These are phyloP conservation scores for Baccha elongata DNA, from an alignment of 2,888 invertebrate species.

Conservation along the genomic window DNA sequence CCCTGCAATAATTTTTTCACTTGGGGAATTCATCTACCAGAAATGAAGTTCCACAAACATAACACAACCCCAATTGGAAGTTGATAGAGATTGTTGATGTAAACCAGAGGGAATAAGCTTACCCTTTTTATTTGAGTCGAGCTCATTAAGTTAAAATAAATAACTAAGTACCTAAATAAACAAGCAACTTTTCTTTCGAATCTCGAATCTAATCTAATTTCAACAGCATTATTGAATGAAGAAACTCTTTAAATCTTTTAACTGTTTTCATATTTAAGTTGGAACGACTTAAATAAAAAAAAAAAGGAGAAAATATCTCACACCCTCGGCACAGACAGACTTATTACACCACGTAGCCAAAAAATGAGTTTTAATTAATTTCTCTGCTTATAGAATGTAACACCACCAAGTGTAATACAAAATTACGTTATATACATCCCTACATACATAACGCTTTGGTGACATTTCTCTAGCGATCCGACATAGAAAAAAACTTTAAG, in stretches of 20 bases:
- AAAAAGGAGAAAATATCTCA: neutral
- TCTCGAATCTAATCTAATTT: neutral
- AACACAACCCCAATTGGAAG: neutral
- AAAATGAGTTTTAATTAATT: slow-evolving; percentile 54
- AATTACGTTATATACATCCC: neutral
- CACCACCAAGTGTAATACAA: slow-evolving; percentile 10
- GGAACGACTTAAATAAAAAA: neutral
- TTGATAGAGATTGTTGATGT: neutral
- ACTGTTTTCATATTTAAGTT: slow-evolving; percentile 1
- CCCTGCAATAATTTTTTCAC: neutral
- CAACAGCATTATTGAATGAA: neutral
- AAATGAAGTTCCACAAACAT: slow-evolving; percentile 10
- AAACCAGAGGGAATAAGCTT: neutral
- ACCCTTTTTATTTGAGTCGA: slow-evolving; percentile 11
- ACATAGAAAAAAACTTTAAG: neutral
- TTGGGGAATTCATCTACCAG: slow-evolving; percentile 25
- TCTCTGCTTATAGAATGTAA: slow-evolving; percentile 21
- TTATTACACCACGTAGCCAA: slow-evolving; percentile 4
- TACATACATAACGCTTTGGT: slow-evolving; percentile 23
- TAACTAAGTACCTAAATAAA: neutral
- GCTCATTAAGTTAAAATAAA: slow-evolving; percentile 35
- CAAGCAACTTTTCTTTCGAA: neutral
- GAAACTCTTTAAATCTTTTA: neutral
- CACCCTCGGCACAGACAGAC: neutral
- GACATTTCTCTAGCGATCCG: slow-evolving; percentile 14